A percentile compares a stretch with the other conserved stretches of the same genome.
These are phyloP conservation scores for Cheilosia vernalis DNA, from an alignment of 2,888 invertebrate species.

Conservation along the genomic window DNA sequence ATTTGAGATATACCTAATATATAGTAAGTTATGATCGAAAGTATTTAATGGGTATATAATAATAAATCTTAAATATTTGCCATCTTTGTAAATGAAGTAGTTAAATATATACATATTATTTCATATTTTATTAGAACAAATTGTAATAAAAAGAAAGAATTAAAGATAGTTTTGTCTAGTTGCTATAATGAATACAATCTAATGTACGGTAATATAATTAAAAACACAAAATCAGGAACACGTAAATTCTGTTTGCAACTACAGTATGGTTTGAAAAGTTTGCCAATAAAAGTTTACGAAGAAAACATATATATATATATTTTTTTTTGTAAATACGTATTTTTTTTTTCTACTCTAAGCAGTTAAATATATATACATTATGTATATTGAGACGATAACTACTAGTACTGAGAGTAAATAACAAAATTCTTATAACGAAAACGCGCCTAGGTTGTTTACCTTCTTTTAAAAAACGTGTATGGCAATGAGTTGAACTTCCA, in stretches of 20 bases:
- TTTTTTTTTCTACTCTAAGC: constrained; percentile 21
- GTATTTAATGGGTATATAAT: constrained; percentile 38
- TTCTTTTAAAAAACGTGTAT: constrained; percentile 4
- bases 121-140: constrained; percentile 57
- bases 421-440: background rate
- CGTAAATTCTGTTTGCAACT: constrained; percentile 11
- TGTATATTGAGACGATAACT: background rate
- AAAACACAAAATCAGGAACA: constrained; percentile 16
- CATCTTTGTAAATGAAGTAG: constrained; percentile 59
- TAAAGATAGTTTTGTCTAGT: constrained; percentile 7
- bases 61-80: constrained; percentile 50
- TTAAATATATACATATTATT: constrained; percentile 54
- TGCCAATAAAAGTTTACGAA: constrained; percentile 14
- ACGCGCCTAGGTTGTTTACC: background rate
- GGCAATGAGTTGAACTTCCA: constrained; percentile 1
- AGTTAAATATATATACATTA: constrained; percentile 8
- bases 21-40: constrained; percentile 22
- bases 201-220: background rate
- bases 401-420: constrained; percentile 29
- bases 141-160: constrained; percentile 12
- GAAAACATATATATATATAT: background rate
- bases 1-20: constrained; percentile 32
- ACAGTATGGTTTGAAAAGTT: constrained; percentile 4
- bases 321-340: background rate
- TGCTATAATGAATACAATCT: background rate